Conservation (phyloP, 2,113 vertebrate species). For the Sturnira hondurensis region DNA sequence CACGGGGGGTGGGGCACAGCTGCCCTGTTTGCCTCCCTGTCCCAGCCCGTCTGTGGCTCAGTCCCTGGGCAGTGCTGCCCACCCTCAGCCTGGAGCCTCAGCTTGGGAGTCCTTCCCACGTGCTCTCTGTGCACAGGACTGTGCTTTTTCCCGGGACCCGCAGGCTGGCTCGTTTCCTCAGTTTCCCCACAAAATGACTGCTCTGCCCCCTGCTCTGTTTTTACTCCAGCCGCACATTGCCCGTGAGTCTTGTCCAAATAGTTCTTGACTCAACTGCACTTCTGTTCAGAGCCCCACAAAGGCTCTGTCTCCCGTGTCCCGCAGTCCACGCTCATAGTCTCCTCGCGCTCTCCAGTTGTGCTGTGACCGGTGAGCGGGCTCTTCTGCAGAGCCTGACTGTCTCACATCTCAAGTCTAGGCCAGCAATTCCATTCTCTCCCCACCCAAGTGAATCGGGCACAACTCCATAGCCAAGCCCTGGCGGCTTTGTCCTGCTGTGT, state of each 20-base stretch:
- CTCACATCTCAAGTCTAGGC: background rate
- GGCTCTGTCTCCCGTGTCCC: background rate
- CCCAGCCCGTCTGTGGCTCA: background rate
- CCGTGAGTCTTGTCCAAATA: background rate
- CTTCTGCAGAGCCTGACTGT: background rate
- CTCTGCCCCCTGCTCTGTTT: background rate
- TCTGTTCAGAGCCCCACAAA: background rate
- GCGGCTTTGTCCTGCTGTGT: background rate
- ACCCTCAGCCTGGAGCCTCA: background rate
- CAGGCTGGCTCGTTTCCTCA: background rate
- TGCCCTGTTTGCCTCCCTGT: too few relatives aligned
- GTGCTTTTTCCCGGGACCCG: background rate
- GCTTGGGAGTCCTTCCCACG: background rate
- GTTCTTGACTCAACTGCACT: background rate
- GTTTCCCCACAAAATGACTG: background rate
- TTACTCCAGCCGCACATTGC: background rate
- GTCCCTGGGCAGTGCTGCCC: background rate
- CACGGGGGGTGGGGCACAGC: fast-evolving
- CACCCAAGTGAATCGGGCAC: background rate
- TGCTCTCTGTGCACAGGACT: background rate
- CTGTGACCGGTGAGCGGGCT: too few relatives aligned
- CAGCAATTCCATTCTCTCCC: background rate
- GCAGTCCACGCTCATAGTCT: background rate
- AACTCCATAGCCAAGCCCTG: background rate
- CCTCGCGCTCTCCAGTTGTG: background rate